Conservation (phyloP, 2,113 vertebrate species). For the Centropristis striata region DNA sequence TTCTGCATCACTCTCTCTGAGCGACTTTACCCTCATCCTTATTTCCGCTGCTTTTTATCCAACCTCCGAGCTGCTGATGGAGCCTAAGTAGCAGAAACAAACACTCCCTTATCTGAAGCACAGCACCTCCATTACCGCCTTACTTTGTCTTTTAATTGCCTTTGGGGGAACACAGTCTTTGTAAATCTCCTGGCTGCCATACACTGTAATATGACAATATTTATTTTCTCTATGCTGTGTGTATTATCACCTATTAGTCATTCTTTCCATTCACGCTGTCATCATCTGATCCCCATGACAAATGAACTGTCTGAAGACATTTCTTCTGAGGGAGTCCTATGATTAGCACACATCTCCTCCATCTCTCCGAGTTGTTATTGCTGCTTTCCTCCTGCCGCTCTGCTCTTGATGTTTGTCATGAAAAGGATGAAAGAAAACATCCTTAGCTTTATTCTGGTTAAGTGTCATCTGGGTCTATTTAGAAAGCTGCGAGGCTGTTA, state of each 20-base stretch:
- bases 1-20: constrained; percentile 8
- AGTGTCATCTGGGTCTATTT: constrained; percentile 76
- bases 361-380: constrained; percentile 47
- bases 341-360: constrained; percentile 61
- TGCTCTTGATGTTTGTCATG: constrained; percentile 68
- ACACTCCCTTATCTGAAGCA: constrained; percentile 44
- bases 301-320: constrained; percentile 55
- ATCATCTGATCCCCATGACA: constrained; percentile 55
- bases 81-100: constrained; percentile 28
- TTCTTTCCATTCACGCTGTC: constrained; percentile 34
- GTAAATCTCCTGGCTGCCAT: constrained; percentile 5
- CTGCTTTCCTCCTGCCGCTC: constrained; percentile 48
- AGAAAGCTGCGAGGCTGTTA: constrained; percentile 71
- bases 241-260: constrained; percentile 63
- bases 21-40: constrained; percentile 2
- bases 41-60: constrained; percentile 47
- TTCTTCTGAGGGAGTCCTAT: constrained; percentile 46
- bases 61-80: constrained; percentile 25
- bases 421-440: constrained; percentile 51
- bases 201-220: constrained; percentile 34
- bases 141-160: constrained; percentile 56
- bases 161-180: constrained; percentile 23
- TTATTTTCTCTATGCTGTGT: constrained; percentile 39
- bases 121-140: constrained; percentile 38
- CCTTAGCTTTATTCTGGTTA: constrained; percentile 64